These are phyloP conservation scores for Silurus aristotelis DNA, from an alignment of 2,797 vertebrate species.

Conservation along the genomic window DNA sequence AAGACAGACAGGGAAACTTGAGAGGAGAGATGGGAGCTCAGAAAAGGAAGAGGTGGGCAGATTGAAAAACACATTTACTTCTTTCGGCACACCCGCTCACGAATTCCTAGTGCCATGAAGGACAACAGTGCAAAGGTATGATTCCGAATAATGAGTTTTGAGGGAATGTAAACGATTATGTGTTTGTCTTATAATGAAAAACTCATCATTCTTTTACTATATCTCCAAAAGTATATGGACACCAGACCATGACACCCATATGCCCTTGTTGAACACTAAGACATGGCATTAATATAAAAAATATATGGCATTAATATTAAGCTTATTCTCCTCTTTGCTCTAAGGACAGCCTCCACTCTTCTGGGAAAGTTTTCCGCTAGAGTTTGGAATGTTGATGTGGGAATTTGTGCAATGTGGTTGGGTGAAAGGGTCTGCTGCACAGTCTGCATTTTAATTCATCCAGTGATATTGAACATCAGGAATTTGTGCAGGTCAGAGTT, in stretches of 20 bases:
- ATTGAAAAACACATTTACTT: slow-evolving; percentile 87
- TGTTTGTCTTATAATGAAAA: slow-evolving; percentile 18
- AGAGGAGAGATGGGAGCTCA: slow-evolving; percentile 31
- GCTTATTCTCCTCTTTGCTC: not conserved
- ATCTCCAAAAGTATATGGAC: not conserved
- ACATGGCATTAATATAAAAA: not conserved
- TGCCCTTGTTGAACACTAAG: not conserved
- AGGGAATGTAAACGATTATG: slow-evolving; percentile 33
- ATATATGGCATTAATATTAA: not conserved
- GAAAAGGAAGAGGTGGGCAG: slow-evolving; percentile 55
- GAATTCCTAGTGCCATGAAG: slow-evolving; percentile 87
- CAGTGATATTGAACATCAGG: not conserved
- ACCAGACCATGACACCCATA: not conserved
- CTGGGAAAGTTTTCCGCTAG: not conserved
- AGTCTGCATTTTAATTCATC: not conserved
- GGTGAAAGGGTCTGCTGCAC: not conserved
- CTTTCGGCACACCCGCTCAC: slow-evolving; percentile 79
- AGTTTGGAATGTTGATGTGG: not conserved
- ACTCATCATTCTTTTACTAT: not conserved
- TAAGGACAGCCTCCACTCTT: not conserved
- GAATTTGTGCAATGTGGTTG: not conserved
- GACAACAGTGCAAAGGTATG: slow-evolving; percentile 82
- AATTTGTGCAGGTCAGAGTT: not conserved
- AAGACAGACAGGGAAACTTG: slow-evolving; percentile 33
- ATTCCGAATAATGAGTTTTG: slow-evolving; percentile 73